These are phyloP conservation scores for Anser cygnoides DNA, from an alignment of 2,113 vertebrate species.

Conservation along the genomic window DNA sequence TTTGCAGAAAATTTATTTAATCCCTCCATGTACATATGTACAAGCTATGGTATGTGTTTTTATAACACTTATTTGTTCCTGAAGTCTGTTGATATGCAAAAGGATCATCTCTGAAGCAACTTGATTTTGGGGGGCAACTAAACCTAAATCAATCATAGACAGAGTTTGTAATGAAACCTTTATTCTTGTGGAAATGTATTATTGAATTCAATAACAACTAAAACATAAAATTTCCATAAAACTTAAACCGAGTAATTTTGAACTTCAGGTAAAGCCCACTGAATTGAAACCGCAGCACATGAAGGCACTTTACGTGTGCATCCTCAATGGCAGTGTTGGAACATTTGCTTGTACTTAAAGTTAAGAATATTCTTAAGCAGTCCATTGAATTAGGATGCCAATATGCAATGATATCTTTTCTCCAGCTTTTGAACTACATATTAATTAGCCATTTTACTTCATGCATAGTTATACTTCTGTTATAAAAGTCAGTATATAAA, in stretches of 20 bases:
- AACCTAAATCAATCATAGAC: not conserved
- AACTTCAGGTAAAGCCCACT: not conserved
- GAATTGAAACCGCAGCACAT: not conserved
- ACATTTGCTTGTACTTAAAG: not conserved
- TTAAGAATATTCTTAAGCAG: not conserved
- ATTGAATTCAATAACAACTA: not conserved
- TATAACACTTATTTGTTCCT: not conserved
- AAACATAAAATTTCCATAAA: not conserved
- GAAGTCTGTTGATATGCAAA: rapidly evolving
- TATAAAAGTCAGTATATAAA: not conserved
- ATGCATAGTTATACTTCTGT: not conserved
- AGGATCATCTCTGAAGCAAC: not conserved
- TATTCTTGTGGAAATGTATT: not conserved
- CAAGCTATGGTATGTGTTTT: rapidly evolving
- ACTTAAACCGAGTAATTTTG: not conserved
- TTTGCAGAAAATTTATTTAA: not conserved
- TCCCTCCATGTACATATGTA: not conserved
- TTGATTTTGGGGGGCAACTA: not conserved
- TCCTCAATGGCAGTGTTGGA: not conserved
- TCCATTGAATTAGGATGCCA: not conserved
- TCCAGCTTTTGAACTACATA: not conserved
- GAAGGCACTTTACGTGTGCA: not conserved
- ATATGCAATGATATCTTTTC: not conserved
- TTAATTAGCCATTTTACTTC: not conserved
- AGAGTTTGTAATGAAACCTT: not conserved